phyloP scores from a whole-genome alignment of 2,113 vertebrate genomes.

The Rhodinocichla rosea region DNA sequence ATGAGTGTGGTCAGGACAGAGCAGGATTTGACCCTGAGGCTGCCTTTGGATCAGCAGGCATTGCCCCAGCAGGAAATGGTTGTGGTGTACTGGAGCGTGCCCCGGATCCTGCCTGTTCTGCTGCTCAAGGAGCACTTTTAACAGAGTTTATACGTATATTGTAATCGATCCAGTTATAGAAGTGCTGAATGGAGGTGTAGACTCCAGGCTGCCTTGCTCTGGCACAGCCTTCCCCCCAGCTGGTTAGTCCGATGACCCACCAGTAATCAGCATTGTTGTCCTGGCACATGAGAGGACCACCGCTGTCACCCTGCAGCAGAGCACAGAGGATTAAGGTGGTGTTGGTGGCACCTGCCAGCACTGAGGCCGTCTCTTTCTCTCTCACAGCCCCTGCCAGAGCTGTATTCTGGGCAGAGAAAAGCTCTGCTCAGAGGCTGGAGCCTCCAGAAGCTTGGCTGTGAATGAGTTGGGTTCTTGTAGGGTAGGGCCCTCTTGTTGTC shows the following conservation, averaged over 20 bases:
- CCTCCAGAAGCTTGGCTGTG: neutral
- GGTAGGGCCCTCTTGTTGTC: fast-evolving
- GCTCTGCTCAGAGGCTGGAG: too few species aligned
- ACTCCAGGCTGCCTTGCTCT: neutral
- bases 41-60: neutral
- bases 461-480: fast-evolving
- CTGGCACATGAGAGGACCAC: neutral
- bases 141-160: too few species aligned
- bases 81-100: fast-evolving
- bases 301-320: neutral
- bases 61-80: neutral
- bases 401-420: too few species aligned
- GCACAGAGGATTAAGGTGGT: neutral
- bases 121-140: neutral
- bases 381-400: neutral
- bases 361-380: neutral
- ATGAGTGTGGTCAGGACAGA: neutral
- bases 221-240: neutral
- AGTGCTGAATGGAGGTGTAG: neutral
- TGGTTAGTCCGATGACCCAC: neutral
- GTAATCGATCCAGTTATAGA: neutral
- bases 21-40: neutral
- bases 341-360: fast-evolving
- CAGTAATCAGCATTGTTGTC: fast-evolving
- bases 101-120: neutral